Conservation (phyloP, 2,113 vertebrate species). For the Myanophis thanlyinensis region DNA sequence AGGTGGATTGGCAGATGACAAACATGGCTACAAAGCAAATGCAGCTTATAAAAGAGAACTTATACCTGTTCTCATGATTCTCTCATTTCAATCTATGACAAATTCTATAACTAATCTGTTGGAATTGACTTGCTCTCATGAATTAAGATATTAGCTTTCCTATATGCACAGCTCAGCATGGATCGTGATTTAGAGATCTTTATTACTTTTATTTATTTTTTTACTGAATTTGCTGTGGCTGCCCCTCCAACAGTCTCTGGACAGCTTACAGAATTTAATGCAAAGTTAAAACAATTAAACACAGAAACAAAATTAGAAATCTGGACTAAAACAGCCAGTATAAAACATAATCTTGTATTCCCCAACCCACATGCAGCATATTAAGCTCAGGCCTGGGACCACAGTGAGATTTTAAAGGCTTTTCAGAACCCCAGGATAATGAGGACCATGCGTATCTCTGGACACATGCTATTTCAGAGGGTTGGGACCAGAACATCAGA, state of each 20-base stretch:
- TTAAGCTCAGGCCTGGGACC: neutral
- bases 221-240: neutral
- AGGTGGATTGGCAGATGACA: neutral
- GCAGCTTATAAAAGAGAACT: neutral
- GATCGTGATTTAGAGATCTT: neutral
- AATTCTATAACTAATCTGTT: neutral
- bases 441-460: neutral
- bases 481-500: neutral
- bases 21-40: neutral
- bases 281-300: neutral
- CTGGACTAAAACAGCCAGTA: neutral
- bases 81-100: neutral
- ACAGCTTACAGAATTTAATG: neutral
- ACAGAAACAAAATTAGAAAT: neutral
- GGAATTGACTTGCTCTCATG: neutral
- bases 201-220: neutral
- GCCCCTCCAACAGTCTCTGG: neutral
- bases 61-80: neutral
- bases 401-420: neutral
- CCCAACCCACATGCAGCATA: neutral
- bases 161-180: neutral
- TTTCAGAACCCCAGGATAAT: neutral
- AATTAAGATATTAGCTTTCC: neutral
- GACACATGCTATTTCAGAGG: neutral
- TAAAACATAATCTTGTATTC: neutral